Conservation (phyloP, 2,113 vertebrate genomes). For the Elachura formosa region DNA sequence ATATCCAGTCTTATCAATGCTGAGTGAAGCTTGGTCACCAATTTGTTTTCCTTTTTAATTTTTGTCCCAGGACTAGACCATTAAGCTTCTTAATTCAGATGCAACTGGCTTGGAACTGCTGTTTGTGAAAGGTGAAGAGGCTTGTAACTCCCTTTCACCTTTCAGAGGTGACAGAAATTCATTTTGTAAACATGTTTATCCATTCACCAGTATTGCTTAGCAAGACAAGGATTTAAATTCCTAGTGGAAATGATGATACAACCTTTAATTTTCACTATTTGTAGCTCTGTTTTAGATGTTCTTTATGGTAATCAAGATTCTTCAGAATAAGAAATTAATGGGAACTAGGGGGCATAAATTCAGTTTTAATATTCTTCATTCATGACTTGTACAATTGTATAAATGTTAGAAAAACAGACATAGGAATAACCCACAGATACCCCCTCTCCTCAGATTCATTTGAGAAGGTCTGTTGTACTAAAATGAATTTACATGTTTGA, state of each 20-base stretch:
- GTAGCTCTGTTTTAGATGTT: not conserved
- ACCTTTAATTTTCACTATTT: not conserved
- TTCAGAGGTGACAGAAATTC: not conserved
- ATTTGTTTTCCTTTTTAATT: not conserved
- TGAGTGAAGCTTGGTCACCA: not conserved
- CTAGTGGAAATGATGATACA: not conserved
- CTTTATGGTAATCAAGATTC: not conserved
- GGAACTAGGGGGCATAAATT: not conserved
- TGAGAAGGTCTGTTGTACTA: not conserved
- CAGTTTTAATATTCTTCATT: not conserved
- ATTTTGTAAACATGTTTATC: rapidly evolving
- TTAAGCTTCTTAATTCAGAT: not conserved
- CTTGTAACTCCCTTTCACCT: not conserved
- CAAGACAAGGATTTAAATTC: not conserved
- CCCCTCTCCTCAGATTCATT: not conserved
- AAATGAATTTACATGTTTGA: not conserved
- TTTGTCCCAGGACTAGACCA: not conserved
- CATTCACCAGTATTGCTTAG: not conserved
- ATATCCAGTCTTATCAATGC: not conserved
- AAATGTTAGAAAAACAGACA: not conserved
- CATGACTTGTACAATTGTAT: not conserved
- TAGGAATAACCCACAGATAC: not conserved
- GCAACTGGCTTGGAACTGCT: not conserved
- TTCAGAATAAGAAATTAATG: not conserved
- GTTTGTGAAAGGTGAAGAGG: not conserved